A percentile compares a stretch with the other conserved stretches of the same genome.
Evolutionary conservation across 2,113 vertebrate genomes (phyloP).

Genomic region (Podiceps cristatus): DNA sequence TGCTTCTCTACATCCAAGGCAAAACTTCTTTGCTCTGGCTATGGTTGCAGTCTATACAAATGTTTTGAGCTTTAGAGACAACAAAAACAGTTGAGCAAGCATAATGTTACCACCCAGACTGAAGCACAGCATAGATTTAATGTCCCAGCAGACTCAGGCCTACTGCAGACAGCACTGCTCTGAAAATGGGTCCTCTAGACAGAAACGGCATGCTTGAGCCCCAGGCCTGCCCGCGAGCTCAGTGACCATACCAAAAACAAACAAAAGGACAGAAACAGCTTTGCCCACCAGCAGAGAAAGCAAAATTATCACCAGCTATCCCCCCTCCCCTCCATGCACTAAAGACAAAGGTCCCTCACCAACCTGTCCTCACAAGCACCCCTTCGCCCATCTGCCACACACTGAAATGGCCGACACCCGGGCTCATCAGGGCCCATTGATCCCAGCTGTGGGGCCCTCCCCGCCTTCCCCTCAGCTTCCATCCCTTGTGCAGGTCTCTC

Average conservation of each 20-base stretch:
- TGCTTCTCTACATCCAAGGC: neutral
- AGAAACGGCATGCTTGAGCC: accelerated
- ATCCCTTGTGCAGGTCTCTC: accelerated
- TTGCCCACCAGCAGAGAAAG: neutral
- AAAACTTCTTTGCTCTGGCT: neutral
- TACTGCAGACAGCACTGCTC: neutral
- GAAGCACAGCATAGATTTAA: accelerated
- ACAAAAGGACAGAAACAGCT: neutral
- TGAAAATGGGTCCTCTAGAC: neutral
- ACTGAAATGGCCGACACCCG: accelerated
- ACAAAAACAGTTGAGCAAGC: neutral
- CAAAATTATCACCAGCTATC: neutral
- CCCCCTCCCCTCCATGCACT: accelerated
- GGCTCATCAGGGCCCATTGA: accelerated
- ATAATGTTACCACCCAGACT: neutral
- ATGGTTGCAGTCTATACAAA: neutral
- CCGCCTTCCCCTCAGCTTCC: neutral
- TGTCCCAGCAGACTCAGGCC: accelerated
- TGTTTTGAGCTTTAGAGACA: neutral
- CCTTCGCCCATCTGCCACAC: accelerated
- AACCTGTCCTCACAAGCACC: accelerated
- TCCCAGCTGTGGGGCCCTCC: neutral
- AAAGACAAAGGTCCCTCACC: accelerated
- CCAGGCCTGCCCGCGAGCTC: neutral
- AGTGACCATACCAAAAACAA: neutral